Evolutionary conservation across 2,888 invertebrate genomes (phyloP), one percentile per base, ranked within the genome.

Genomic region (Perithous albicinctus): DNA sequence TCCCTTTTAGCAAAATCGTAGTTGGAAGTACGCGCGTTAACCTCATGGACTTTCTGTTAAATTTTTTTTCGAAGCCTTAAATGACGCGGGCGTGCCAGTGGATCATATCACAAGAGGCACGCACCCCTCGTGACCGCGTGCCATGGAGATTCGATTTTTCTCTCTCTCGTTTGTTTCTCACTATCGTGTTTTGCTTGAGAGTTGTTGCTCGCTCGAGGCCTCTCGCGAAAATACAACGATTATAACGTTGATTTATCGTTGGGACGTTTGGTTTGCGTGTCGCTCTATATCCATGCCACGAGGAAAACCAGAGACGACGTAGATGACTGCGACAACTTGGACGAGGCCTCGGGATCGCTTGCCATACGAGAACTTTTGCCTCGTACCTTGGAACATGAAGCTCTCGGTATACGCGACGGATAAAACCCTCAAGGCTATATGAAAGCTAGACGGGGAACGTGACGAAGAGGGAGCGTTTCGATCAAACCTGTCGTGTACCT

Each of bases 331-430:
- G 82, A 81, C 79, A 84, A 85, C 84, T 80, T 84, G 81, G 48
- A 67, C 72, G 78, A 82, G 84, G 64, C 78, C 78, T 80, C 80
- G 75, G 73, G 35, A 54, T 51, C 56, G 41, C 46, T 59, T 23
- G 67, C 35, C 67, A 64, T 70, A 82, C 85, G 86, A 84, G 85
- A 88, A 89, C 87, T 89, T 87, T 69, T 81, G 82, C 84, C 85
- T 64, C 82, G 83, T 85, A 86, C 87, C 86, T 88, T 87, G 78
- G 84, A 85, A 80, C 69, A 85, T 80, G 86, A 90, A 91, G 54
- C 41, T 74, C 51, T 77, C 54, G 41, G 56, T 41, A 29, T 29
- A 29, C 54, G 54, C 70, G 74, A 70, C 48, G 76, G 46, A 80
- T 81, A 76, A n/a, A n/a, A 18, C 61, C 56, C 74, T 79, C 81